Percentiles rank a stretch among this genome's conserved stretches.
phyloP scores from a whole-genome alignment of 2,113 vertebrate species.

The Prietella phreatophila region DNA sequence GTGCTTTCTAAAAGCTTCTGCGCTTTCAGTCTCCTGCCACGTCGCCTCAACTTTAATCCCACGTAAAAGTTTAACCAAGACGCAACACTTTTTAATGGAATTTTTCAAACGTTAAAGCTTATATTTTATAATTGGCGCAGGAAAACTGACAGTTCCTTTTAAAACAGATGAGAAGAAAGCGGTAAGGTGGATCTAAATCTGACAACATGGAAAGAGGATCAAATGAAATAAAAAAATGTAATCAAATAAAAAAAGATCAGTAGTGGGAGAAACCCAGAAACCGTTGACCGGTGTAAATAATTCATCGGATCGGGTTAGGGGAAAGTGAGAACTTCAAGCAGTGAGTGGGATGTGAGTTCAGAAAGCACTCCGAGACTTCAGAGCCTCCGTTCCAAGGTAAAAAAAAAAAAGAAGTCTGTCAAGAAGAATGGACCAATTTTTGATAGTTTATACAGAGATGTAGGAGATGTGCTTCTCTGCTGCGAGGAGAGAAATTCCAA shows the following conservation, averaged over 20 bases:
- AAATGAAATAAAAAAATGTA: neutral
- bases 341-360: constrained; percentile 38
- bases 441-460: constrained; percentile 41
- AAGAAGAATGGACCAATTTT: constrained; percentile 42
- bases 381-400: constrained; percentile 13
- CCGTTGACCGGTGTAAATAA: constrained; percentile 45
- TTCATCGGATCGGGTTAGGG: constrained; percentile 37
- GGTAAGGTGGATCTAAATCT: constrained; percentile 17
- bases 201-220: neutral
- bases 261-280: constrained; percentile 21
- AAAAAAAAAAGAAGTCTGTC: neutral
- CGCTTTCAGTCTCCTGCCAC: constrained; percentile 31
- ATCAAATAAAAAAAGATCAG: constrained; percentile 8
- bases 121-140: neutral
- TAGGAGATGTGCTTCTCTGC: constrained; percentile 22
- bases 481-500: neutral
- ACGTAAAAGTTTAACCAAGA: constrained; percentile 30
- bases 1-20: constrained; percentile 40
- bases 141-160: neutral
- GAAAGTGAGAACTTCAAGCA: constrained; percentile 42
- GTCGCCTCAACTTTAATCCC: constrained; percentile 30
- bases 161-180: neutral
- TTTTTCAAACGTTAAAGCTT: neutral
- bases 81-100: neutral
- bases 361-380: constrained; percentile 21